Conservation (phyloP, 1,140 invertebrate genomes). For the Thaumetopoea pityocampa region DNA sequence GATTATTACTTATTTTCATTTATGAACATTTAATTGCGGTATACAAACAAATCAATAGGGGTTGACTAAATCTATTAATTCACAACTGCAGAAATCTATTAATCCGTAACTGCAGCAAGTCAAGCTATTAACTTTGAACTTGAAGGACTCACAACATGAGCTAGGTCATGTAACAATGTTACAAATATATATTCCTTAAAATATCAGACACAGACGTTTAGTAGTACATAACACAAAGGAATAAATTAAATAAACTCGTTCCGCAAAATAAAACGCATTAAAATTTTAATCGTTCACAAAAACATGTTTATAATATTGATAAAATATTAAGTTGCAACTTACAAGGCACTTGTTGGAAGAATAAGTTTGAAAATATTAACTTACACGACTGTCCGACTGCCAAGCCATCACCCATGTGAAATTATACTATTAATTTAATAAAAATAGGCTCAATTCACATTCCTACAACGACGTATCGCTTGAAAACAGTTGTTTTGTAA, state of each 20-base stretch:
- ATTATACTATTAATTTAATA: constrained; percentile 60
- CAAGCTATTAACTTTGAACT: no score
- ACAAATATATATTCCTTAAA: no score
- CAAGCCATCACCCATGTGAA: constrained; percentile 75
- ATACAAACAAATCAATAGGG: no score
- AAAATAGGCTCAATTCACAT: constrained; percentile 60
- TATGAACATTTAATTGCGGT: no score
- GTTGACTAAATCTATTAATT: no score
- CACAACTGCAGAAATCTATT: no score
- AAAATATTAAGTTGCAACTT: constrained; percentile 14
- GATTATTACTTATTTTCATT: no score
- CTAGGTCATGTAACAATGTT: no score
- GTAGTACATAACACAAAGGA: constrained; percentile 9
- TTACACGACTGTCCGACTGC: constrained; percentile 72
- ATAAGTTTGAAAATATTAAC: constrained; percentile 23
- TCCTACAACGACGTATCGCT: constrained; percentile 55
- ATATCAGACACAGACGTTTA: no score
- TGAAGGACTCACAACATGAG: no score
- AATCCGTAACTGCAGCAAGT: no score
- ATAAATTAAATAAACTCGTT: constrained; percentile 24
- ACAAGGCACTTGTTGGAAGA: constrained; percentile 11
- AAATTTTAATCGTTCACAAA: constrained; percentile 58
- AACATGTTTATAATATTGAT: constrained; percentile 39
- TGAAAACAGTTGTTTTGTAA: constrained; percentile 49
- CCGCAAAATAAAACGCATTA: constrained; percentile 38